Conservation (phyloP, 2,888 invertebrate genomes). For the Drosophila antonietae region DNA sequence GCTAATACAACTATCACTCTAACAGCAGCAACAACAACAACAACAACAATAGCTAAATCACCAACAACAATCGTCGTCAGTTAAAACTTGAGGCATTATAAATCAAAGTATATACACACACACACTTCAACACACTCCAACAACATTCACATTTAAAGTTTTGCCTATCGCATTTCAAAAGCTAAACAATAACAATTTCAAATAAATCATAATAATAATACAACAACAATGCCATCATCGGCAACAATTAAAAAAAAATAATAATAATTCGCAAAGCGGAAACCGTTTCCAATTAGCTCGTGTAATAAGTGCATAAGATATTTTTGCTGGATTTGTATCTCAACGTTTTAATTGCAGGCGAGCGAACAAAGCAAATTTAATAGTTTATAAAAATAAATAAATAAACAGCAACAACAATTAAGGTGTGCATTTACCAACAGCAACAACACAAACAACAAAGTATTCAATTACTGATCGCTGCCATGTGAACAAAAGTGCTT, state of each 20-base stretch:
- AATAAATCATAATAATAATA: slow-evolving; percentile 42
- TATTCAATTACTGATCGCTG: slow-evolving; percentile 44
- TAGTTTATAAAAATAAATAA: slow-evolving; percentile 51
- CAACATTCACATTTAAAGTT: slow-evolving; percentile 16
- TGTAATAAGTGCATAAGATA: slow-evolving; percentile 53
- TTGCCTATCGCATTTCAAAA: slow-evolving; percentile 32
- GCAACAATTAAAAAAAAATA: slow-evolving; percentile 22
- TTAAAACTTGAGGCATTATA: slow-evolving; percentile 56
- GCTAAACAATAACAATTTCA: slow-evolving; percentile 35
- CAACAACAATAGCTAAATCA: slow-evolving; percentile 16
- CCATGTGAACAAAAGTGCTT: slow-evolving; percentile 42
- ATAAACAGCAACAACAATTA: slow-evolving; percentile 36
- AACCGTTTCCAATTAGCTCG: slow-evolving; percentile 54
- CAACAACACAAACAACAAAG: slow-evolving; percentile 24
- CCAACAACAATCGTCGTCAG: slow-evolving; percentile 49
- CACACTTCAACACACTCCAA: slow-evolving; percentile 1
- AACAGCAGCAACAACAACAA: slow-evolving; percentile 29
- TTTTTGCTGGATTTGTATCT: slow-evolving; percentile 46
- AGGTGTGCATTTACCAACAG: slow-evolving; percentile 54
- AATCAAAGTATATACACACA: slow-evolving; percentile 51
- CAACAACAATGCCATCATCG: slow-evolving; percentile 27
- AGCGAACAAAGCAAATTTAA: slow-evolving; percentile 52
- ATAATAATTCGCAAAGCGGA: slow-evolving; percentile 44
- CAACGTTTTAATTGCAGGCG: slow-evolving; percentile 57
- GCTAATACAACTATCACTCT: slow-evolving; percentile 56